Evolutionary conservation across 2,113 vertebrate genomes (phyloP), one percentile per base, ranked within the genome.

Genomic region (Oreochromis aureus): DNA sequence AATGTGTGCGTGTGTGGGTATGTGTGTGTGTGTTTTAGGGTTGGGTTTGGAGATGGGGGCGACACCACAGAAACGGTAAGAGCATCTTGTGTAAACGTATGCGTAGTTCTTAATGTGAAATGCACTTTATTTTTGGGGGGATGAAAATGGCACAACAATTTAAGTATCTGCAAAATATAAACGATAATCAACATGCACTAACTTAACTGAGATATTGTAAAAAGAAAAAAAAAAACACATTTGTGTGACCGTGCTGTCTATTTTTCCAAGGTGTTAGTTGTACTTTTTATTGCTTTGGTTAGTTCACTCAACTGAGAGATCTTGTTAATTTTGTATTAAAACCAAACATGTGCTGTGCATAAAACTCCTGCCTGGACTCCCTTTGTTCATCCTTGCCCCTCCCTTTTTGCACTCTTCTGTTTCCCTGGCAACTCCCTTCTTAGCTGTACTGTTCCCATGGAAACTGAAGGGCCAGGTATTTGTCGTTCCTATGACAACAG

Each of bases 301-400:
- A 96, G 95, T 93, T 94, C 92, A 93, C 95, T 94, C 91, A 83
- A 94, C 91, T 92, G 93, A 96, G 88, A 96, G 91, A 96, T 96
- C 95, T 96, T 96, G 96, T 96, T 96, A 95, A 96, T 97, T 97
- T 97, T 97, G 93, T 97, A 97, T 97, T 96, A 97, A 97, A 97
- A 93, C 95, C 81, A 94, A 94, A 94, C 84, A 96, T 93, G 96
- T 97, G 95, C 96, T 96, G 96, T 96, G 95, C 96, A 97, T 95
- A 93, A 92, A 91, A 92, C 89, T 90, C 82, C 87, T 88, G 93
- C 86, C 90, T 92, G 10, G 80, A 36, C 92, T 92, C 48, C 81
- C 81, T 95, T 94, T 94, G 87, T 94, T 93, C 92, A 85, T 86
- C 82, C 89, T 83, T 36, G 71, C 89, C 82, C 85, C 86, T 73